Conservation (phyloP, 2,888 invertebrate species). For the Barypeithes pellucidus region DNA sequence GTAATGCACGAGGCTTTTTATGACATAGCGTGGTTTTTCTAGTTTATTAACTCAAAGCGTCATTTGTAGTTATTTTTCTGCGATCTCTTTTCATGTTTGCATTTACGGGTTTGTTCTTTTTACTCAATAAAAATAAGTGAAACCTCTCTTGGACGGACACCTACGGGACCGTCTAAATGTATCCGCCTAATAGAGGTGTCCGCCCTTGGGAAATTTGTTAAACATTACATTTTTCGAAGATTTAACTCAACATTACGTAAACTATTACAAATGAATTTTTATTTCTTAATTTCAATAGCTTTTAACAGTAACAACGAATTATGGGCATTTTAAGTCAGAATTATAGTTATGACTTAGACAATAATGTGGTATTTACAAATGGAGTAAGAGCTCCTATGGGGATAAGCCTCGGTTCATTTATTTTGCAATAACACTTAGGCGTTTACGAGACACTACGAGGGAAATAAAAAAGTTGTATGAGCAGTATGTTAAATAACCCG, state of each 20-base stretch:
- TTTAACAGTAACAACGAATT: slow-evolving; percentile 49
- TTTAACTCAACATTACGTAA: slow-evolving; percentile 45
- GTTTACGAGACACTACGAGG: background rate
- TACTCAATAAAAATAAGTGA: no score
- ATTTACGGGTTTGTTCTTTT: no score
- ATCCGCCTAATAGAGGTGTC: no score
- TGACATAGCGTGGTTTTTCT: no score
- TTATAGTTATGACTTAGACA: slow-evolving; percentile 42
- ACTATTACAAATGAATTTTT: slow-evolving; percentile 46
- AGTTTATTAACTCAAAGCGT: no score
- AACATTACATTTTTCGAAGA: slow-evolving; percentile 50
- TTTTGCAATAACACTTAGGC: slow-evolving; percentile 30
- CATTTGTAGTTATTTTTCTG: no score
- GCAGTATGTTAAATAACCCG: no score
- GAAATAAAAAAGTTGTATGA: background rate
- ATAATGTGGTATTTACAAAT: slow-evolving; percentile 48
- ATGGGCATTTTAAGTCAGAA: slow-evolving; percentile 47
- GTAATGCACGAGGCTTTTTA: no score
- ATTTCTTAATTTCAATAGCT: slow-evolving; percentile 48
- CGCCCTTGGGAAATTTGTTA: no score
- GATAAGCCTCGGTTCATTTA: slow-evolving; percentile 19
- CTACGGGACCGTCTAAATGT: no score
- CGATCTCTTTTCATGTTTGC: no score
- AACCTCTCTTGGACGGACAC: no score
- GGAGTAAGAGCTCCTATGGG: slow-evolving; percentile 41